Base-by-base conservation (phyloP, 2,888 invertebrate genomes). In the Atethmia centrago region DNA sequence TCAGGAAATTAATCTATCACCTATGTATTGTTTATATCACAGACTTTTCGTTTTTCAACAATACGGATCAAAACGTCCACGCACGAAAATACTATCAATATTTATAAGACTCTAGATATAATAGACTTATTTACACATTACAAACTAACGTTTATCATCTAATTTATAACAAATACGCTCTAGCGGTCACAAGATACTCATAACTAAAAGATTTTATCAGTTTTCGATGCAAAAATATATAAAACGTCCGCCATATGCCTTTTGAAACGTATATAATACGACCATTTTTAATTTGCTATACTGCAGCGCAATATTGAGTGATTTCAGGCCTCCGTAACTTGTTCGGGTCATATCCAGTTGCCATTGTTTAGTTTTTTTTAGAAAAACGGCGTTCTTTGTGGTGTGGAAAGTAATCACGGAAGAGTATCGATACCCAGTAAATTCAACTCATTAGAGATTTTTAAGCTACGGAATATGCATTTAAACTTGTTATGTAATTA, bases 1-100 rank as follows among this genome's bases (percentile, higher is more conserved):
- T 94, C 93, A 94, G 93, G 93, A 95, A 95, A 95, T 94, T 95
- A 95, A 90, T 93, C 93, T 96, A 96, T 93, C 94, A 94, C 93
- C 95, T 96, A 96, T 90, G 93, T 96, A 96, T 95, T 96, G 96
- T 96, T 96, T 96, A 96, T 96, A 97, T 97, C 97, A 97, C 97
- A 97, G 97, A 97, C 96, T 96, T 96, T 96, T 96, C 96, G 96
- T 96, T 96, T 96, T 96, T 95, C 95, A 96, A 96, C 96, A 96
- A 96, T 96, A 96, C 95, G 96, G 94, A 95, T 95, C 94, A 96
- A 96, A 96, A 96, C 95, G 95, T 96, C 96, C 96, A 96, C 96
- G 94, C 95, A 95, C 94, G 94, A 95, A 96, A 95, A 96, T 95
- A 95, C 94, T 95, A 94, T 93, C 95, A 94, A 94, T 96, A 96